Percentiles rank a stretch among this genome's conserved stretches.
phyloP scores from a whole-genome alignment of 2,113 vertebrate species.

The Synodontis membranacea region DNA sequence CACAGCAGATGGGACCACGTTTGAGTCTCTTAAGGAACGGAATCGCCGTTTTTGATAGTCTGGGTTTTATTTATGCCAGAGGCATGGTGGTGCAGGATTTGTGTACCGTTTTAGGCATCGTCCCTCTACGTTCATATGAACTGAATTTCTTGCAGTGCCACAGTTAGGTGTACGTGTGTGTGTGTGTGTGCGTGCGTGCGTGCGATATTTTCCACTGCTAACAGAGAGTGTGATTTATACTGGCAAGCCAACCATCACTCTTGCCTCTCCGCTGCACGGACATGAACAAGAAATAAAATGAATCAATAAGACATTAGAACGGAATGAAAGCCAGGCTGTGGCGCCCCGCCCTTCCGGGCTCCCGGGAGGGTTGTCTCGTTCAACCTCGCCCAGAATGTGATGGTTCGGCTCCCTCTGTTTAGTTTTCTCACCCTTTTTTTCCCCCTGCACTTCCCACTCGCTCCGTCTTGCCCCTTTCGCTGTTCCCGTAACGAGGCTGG shows the following conservation, averaged over 20 bases:
- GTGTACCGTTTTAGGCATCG: slow-evolving; percentile 25
- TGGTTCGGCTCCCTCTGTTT: slow-evolving; percentile 58
- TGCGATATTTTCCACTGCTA: slow-evolving; percentile 30
- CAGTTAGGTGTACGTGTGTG: not conserved
- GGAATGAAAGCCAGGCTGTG: slow-evolving; percentile 21
- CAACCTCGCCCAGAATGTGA: slow-evolving; percentile 50
- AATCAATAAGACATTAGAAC: slow-evolving; percentile 42
- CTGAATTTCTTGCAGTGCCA: slow-evolving; percentile 1
- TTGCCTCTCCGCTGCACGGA: slow-evolving; percentile 1
- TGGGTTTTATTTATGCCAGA: slow-evolving; percentile 30
- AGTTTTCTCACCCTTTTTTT: slow-evolving; percentile 47
- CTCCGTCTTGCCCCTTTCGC: not conserved
- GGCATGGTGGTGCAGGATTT: slow-evolving; percentile 8
- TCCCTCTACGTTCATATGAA: slow-evolving; percentile 27
- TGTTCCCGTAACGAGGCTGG: slow-evolving; percentile 28
- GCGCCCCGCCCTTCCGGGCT: slow-evolving; percentile 32
- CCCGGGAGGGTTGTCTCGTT: slow-evolving; percentile 15
- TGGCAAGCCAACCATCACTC: slow-evolving; percentile 42
- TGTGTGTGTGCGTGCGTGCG: not conserved
- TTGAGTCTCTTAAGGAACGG: slow-evolving; percentile 8
- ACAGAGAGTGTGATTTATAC: slow-evolving; percentile 35
- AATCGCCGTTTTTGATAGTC: not conserved
- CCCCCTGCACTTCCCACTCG: slow-evolving; percentile 5
- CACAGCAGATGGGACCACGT: slow-evolving; percentile 27
- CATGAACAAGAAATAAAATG: slow-evolving; percentile 24